phyloP scores from a whole-genome alignment of 2,888 invertebrate genomes.

The Chouioia cunea region DNA sequence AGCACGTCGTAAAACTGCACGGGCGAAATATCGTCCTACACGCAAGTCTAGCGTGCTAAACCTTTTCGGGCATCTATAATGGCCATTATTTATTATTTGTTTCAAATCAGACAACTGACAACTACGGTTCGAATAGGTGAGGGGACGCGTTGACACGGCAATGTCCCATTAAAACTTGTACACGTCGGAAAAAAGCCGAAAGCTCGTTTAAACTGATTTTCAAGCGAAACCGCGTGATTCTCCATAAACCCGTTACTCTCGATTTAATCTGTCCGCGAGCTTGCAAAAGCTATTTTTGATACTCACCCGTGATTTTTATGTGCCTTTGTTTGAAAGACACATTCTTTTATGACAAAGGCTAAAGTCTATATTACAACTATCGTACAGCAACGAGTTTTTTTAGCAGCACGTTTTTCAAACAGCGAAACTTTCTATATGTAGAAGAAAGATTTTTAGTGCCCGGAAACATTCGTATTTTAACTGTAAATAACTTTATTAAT shows the following conservation, averaged over 20 bases:
- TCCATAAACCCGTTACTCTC: slow-evolving; percentile 32
- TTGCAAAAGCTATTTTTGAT: slow-evolving; percentile 34
- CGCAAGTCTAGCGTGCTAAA: no score
- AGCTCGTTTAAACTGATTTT: slow-evolving; percentile 14
- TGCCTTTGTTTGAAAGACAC: slow-evolving; percentile 12
- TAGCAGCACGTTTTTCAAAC: neutral
- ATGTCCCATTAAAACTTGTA: slow-evolving; percentile 11
- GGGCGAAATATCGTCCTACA: no score
- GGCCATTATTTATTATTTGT: no score
- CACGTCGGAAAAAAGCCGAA: slow-evolving; percentile 19
- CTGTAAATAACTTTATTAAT: no score
- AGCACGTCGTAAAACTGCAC: no score
- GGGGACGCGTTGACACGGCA: neutral
- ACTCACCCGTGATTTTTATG: neutral
- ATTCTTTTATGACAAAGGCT: neutral
- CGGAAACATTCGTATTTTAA: no score
- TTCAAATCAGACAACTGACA: neutral
- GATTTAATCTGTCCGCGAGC: slow-evolving; percentile 18
- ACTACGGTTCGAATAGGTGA: no score
- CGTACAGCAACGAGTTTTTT: neutral
- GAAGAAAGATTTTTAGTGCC: no score
- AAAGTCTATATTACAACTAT: neutral
- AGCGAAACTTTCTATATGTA: neutral
- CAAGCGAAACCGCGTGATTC: slow-evolving; percentile 18
- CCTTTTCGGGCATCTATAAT: no score